Evolutionary conservation across 2,888 invertebrate species (phyloP).

Genomic region (Meta bourneti): DNA sequence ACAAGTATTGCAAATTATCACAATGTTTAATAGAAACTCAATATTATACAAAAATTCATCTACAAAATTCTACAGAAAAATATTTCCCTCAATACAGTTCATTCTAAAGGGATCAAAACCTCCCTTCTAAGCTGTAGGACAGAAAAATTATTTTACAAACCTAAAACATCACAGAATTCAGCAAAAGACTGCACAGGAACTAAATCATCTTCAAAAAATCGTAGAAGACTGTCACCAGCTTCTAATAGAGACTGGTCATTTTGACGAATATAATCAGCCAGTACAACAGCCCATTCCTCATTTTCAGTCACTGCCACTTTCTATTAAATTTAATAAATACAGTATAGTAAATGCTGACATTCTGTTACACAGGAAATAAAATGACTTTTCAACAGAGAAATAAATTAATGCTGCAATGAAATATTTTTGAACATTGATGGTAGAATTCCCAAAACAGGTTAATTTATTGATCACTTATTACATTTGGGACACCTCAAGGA

Average conservation of each 20-base stretch:
- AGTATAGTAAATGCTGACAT: background rate
- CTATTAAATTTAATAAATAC: constrained; percentile 81
- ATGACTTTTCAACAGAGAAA: background rate
- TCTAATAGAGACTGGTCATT: constrained; percentile 95
- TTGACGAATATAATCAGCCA: constrained; percentile 95
- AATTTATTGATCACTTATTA: too few relatives aligned
- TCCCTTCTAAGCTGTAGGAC: too few relatives aligned
- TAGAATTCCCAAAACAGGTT: too few relatives aligned
- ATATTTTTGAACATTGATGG: background rate
- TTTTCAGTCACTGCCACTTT: constrained; percentile 84
- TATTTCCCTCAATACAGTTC: too few relatives aligned
- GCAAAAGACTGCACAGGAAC: constrained; percentile 93
- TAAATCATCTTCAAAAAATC: constrained; percentile 91
- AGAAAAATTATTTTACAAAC: constrained; percentile 82
- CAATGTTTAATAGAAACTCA: too few relatives aligned
- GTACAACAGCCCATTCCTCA: constrained; percentile 90
- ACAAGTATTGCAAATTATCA: too few relatives aligned
- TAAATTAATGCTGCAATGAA: background rate
- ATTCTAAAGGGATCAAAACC: too few relatives aligned
- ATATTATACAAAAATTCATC: too few relatives aligned
- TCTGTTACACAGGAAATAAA: background rate
- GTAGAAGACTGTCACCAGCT: constrained; percentile 90
- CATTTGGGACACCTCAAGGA: too few relatives aligned
- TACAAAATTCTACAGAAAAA: too few relatives aligned
- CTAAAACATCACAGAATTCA: constrained; percentile 96